Percentiles rank a stretch among this genome's conserved stretches.
Evolutionary conservation across 2,113 vertebrate genomes (phyloP).

Genomic region (Pandion haliaetus): DNA sequence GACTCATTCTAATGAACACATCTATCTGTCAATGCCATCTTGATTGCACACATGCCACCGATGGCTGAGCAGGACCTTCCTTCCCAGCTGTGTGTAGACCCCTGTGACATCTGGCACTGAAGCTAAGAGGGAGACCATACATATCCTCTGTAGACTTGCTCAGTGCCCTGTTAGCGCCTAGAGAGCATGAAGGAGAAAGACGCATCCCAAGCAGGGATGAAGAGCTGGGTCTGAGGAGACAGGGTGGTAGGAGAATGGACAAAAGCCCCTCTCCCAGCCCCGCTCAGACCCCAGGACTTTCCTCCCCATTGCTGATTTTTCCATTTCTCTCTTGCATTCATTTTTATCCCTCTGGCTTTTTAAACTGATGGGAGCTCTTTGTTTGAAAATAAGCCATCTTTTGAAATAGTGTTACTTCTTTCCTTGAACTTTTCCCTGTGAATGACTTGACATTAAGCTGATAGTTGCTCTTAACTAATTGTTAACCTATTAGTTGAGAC

Average conservation of each 20-base stretch:
- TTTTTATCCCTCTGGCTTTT: conserved; percentile 18
- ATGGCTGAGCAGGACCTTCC: background rate
- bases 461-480: conserved; percentile 70
- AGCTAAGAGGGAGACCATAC: background rate
- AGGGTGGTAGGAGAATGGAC: background rate
- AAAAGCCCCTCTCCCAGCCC: background rate
- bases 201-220: accelerated
- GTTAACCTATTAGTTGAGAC: conserved; percentile 69
- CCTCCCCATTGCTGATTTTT: background rate
- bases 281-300: background rate
- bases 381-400: conserved; percentile 31
- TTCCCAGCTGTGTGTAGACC: background rate
- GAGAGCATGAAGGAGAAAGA: background rate
- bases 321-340: background rate
- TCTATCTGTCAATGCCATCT: background rate
- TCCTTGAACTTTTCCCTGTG: conserved; percentile 67
- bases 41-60: background rate
- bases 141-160: background rate
- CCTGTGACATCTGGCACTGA: background rate
- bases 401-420: conserved; percentile 62
- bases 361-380: conserved; percentile 10
- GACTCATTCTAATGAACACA: background rate
- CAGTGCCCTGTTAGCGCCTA: background rate
- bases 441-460: conserved; percentile 57
- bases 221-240: background rate